A percentile compares a stretch with the other conserved stretches of the same genome.
phyloP scores from a whole-genome alignment of 2,797 vertebrate genomes.

The Chiloscyllium punctatum region DNA sequence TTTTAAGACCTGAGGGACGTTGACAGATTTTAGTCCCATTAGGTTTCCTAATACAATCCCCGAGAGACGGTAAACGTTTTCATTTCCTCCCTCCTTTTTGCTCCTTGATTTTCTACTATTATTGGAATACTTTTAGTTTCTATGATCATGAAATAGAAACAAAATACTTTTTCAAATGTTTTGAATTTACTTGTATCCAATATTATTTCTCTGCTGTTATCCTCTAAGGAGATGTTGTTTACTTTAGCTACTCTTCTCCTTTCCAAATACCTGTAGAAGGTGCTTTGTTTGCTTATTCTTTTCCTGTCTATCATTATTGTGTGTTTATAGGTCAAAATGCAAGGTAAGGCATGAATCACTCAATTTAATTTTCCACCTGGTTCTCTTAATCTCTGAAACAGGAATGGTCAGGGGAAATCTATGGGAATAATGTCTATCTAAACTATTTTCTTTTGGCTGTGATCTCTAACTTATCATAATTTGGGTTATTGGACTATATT shows the following conservation, averaged over 20 bases:
- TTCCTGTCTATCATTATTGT: neutral
- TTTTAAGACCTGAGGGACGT: too few relatives aligned
- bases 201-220: neutral
- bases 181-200: neutral
- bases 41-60: neutral
- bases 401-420: neutral
- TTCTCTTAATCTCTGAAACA: neutral
- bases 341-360: neutral
- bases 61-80: neutral
- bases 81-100: neutral
- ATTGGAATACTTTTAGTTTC: neutral
- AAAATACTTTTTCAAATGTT: neutral
- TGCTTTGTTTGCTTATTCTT: neutral
- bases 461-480: neutral
- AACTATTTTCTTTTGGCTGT: neutral
- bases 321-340: neutral
- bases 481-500: neutral
- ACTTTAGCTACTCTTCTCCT: neutral
- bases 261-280: neutral
- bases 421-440: neutral
- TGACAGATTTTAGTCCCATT: neutral
- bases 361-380: neutral
- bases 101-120: neutral
- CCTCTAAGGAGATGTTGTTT: neutral
- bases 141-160: neutral